Percentiles rank a stretch among this genome's conserved stretches.
These are phyloP conservation scores for Thecophora atra DNA, from an alignment of 2,888 invertebrate species.

Conservation along the genomic window DNA sequence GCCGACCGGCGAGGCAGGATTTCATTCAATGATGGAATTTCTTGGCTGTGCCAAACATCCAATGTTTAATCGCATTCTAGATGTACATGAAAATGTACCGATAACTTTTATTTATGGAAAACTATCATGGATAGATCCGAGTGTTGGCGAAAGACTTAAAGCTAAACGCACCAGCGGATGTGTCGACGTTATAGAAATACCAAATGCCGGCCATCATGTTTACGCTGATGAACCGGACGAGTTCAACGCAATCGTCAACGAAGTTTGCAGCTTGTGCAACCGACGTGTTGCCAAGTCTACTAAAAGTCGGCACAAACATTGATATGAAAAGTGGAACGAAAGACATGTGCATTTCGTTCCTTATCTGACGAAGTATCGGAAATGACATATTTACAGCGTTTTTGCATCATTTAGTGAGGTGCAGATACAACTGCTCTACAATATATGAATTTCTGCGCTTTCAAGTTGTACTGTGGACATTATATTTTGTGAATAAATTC, in stretches of 20 bases:
- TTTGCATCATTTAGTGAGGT: too few relatives aligned
- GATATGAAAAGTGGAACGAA: too few relatives aligned
- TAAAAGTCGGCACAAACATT: background rate
- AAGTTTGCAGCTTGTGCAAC: slow-evolving; percentile 26
- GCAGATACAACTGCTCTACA: too few relatives aligned
- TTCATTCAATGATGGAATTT: slow-evolving; percentile 82
- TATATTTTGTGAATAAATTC: too few relatives aligned
- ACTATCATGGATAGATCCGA: slow-evolving; percentile 89
- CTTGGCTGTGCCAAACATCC: slow-evolving; percentile 95
- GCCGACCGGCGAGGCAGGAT: slow-evolving; percentile 71
- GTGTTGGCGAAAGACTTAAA: slow-evolving; percentile 77
- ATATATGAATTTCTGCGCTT: too few relatives aligned
- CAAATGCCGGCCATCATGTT: slow-evolving; percentile 90
- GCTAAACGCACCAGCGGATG: slow-evolving; percentile 72
- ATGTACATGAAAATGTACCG: slow-evolving; percentile 74
- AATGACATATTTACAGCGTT: too few relatives aligned
- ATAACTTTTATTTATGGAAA: slow-evolving; percentile 89
- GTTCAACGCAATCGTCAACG: slow-evolving; percentile 79
- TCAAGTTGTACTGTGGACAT: too few relatives aligned
- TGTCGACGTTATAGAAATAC: slow-evolving; percentile 81
- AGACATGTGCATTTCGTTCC: too few relatives aligned
- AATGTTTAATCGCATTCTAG: slow-evolving; percentile 79
- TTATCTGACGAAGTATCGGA: too few relatives aligned
- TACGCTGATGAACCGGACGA: slow-evolving; percentile 84
- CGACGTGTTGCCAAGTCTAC: background rate